Evolutionary conservation across 2,888 invertebrate genomes (phyloP), one percentile per base, ranked within the genome.

Genomic region (Temnothorax ravouxi): DNA sequence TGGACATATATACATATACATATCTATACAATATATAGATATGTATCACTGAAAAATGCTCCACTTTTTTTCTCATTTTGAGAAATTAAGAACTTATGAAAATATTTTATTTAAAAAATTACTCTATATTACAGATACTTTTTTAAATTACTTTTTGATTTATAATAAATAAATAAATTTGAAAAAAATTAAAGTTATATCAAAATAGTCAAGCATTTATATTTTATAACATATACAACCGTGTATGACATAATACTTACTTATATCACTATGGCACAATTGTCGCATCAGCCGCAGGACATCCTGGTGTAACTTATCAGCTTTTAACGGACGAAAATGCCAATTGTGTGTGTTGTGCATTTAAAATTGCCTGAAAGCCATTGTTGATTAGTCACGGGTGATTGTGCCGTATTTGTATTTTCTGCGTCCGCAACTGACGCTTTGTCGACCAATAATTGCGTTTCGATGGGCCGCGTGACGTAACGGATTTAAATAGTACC

Each of bases 381-480:
- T 29, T n/a, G 34, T 47, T 72, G 29, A 80, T 72, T 54, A 29
- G 21, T 67, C 52, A 67, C 29, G 29, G 44, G 13, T 56, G 79
- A 80, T 38, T 72, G 44, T 13, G 25, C 13, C 0, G 34, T 5
- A 34, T 34, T 9, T 21, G 59, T 47, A 59, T 80, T 72, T 71
- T 54, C 72, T 38, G 13, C 47, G 18, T 47, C 29, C 71, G 56
- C 56, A 72, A 59, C 21, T 34, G 47, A 72, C 47, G 72, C 18
- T 80, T 56, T 47, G 38, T 72, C 79, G 21, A 9, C 21, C 34
- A 47, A 59, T 72, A 59, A 80, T 80, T 59, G 72, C 18, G 59
- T 80, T 59, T 80, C 47, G 25, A 80, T 59, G 18, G 21, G 13
- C 21, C 13, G 47, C 44, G 72, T 38, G 56, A 79, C 13, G 34